Base-by-base conservation (phyloP, 2,113 vertebrate species). In the Cromileptes altivelis region DNA sequence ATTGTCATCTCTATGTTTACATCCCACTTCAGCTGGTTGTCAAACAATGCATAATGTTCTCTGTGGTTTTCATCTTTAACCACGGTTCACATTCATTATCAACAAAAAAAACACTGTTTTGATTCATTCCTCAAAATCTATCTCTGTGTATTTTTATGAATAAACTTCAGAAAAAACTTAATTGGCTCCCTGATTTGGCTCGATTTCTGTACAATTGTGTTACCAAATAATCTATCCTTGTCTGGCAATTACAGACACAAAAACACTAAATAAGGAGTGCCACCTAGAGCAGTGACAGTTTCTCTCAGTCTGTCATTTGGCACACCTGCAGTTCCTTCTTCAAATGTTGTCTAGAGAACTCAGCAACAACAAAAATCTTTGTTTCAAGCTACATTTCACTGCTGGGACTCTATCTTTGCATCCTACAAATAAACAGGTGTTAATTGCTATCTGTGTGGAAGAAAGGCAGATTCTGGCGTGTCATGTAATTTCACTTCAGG, bases 351-450 rank as follows among this genome's bases (percentile, higher is more conserved):
- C 68, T 60, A 47, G 14, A 60, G 80, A 74, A 67, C 42, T 55
- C 42, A 17, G 17, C 37, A 62, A 53, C 7, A 52, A 64, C 47
- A 52, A 57, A 33, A 62, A 60, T 62, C 19, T 83, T 62, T 67
- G 79, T 70, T 80, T 27, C 23, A 45, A 21, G 80, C 18, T 68
- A 50, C 58, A 78, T 61, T 74, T 75, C 56, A 57, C 72, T 17
- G 13, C 11, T 42, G 77, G 84, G 57, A 74, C 56, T 47, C 60
- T 70, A 18, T 80, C 17, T 72, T 47, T 42, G 70, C 49, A 57
- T 75, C 57, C 63, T 58, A 55, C 72, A 86, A 80, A 72, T 75
- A 85, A 78, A 73, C 61, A 62, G 10, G 47, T 84, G 71, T 71
- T 76, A 79, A 87, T 81, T 89, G 80, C 61, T 76, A 75, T 4